phyloP scores from a whole-genome alignment of 1,140 invertebrate species.

The Temnothorax longispinosus region DNA sequence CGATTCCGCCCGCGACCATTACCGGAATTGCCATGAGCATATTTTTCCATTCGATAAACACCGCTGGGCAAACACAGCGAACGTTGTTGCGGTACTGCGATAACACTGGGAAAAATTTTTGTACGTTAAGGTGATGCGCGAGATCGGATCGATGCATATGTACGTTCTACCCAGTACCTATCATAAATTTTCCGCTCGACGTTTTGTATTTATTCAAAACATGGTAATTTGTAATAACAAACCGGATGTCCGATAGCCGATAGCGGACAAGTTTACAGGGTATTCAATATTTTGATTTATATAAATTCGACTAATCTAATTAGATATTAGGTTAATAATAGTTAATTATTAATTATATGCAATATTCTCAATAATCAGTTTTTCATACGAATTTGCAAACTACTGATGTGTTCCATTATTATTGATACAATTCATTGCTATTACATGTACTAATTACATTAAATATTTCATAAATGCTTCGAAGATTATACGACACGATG shows the following conservation, averaged over 20 bases:
- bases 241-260: background rate
- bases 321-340: background rate
- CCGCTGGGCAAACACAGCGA: conserved; percentile 11
- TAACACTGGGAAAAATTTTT: conserved; percentile 52
- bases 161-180: background rate
- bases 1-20: conserved; percentile 48
- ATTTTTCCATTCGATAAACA: conserved; percentile 68
- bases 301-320: conserved; percentile 20
- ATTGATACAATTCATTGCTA: background rate
- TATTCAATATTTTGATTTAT: background rate
- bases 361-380: background rate
- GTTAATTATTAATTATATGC: background rate
- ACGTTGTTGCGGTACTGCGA: conserved; percentile 37
- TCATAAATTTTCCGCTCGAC: conserved; percentile 21
- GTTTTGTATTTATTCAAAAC: conserved; percentile 26
- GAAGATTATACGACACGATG: background rate
- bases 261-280: background rate
- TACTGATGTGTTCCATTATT: conserved; percentile 9
- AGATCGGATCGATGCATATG: background rate
- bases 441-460: background rate
- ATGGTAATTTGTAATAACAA: conserved; percentile 34
- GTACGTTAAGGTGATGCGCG: conserved; percentile 40
- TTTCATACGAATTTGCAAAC: background rate
- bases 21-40: conserved; percentile 57
- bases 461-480: background rate